Percentiles rank a stretch among this genome's conserved stretches.
Evolutionary conservation across 1,140 invertebrate species (phyloP).

Genomic region (Platorchestia sp.): DNA sequence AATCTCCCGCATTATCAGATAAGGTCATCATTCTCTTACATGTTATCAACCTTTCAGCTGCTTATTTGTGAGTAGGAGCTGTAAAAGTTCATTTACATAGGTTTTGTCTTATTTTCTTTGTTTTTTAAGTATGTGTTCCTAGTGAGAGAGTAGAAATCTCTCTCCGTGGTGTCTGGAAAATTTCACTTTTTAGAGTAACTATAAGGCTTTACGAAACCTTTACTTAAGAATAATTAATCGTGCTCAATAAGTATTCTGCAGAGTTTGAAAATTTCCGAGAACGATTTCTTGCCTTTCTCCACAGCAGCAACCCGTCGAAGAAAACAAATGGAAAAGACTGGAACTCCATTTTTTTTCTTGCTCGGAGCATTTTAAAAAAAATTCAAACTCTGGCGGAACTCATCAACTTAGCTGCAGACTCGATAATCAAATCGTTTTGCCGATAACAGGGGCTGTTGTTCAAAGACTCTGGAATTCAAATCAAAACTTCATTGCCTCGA

Average conservation of each 20-base stretch:
- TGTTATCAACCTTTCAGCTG: too few relatives aligned
- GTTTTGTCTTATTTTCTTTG: too few relatives aligned
- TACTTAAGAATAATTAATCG: not conserved
- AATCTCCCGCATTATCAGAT: too few relatives aligned
- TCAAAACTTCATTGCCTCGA: not conserved
- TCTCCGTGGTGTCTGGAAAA: not conserved
- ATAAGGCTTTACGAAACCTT: not conserved
- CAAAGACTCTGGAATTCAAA: not conserved
- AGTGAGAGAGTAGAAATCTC: not conserved
- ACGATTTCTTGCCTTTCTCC: not conserved
- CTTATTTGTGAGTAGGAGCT: too few relatives aligned
- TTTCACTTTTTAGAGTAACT: not conserved
- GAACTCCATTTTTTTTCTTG: not conserved
- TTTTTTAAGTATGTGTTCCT: too few relatives aligned
- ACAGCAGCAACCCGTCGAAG: not conserved
- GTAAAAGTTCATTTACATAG: too few relatives aligned
- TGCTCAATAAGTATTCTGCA: not conserved
- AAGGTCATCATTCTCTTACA: too few relatives aligned
- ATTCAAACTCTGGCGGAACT: not conserved
- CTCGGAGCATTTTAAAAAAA: not conserved
- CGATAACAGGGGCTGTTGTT: not conserved
- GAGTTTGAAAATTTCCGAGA: too few relatives aligned
- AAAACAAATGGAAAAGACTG: not conserved
- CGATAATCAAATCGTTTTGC: constrained; percentile 8
- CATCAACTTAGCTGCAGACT: not conserved